Conservation (phyloP, 1,140 invertebrate species). For the Heliothis virescens region DNA sequence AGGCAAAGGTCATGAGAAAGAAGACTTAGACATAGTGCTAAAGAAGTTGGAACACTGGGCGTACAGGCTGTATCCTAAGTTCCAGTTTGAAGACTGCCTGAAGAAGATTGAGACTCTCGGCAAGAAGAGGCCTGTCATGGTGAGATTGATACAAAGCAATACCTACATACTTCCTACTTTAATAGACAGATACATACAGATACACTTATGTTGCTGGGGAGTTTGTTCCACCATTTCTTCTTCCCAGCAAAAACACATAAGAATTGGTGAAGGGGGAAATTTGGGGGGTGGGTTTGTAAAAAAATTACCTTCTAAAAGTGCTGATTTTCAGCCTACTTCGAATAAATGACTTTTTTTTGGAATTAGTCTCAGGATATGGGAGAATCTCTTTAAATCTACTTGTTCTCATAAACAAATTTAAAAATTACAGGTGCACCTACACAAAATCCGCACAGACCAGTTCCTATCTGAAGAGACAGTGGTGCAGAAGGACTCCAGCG, state of each 20-base stretch:
- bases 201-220: too few species aligned
- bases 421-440: constrained; percentile 73
- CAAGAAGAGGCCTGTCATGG: constrained; percentile 89
- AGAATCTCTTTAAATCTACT: not conserved
- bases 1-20: constrained; percentile 92
- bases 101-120: constrained; percentile 94
- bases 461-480: constrained; percentile 72
- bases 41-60: constrained; percentile 96
- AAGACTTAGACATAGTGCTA: constrained; percentile 93
- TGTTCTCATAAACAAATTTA: not conserved
- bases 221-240: too few species aligned
- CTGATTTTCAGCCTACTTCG: too few species aligned
- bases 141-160: constrained; percentile 53
- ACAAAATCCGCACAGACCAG: constrained; percentile 82
- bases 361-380: not conserved
- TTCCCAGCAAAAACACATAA: too few species aligned
- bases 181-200: too few species aligned
- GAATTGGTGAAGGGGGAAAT: too few species aligned
- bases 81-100: constrained; percentile 94
- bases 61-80: constrained; percentile 95
- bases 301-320: too few species aligned
- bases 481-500: constrained; percentile 78
- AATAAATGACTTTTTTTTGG: too few species aligned
- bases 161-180: too few species aligned
- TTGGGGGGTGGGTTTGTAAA: too few species aligned